Conservation (phyloP, 2,888 invertebrate species). For the Metellina segmentata region DNA sequence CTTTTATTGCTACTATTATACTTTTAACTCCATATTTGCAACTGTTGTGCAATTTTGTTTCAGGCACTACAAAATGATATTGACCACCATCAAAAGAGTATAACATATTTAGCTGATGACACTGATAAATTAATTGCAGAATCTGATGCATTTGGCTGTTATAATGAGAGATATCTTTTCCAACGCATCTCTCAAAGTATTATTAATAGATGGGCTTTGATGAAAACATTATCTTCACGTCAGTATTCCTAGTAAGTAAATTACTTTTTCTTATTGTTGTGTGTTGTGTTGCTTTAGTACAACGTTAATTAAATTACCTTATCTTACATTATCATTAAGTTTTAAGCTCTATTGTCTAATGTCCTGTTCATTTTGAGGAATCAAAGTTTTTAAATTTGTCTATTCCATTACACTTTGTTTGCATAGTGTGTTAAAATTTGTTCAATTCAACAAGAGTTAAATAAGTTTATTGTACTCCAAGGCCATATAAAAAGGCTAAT, state of each 20-base stretch:
- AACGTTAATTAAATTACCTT: too few relatives aligned
- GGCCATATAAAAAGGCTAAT: too few relatives aligned
- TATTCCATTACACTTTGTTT: too few relatives aligned
- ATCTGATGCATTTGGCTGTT: slow-evolving; percentile 18
- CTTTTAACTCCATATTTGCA: neutral
- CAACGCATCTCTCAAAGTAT: slow-evolving; percentile 37
- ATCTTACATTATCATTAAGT: too few relatives aligned
- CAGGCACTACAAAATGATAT: slow-evolving; percentile 35
- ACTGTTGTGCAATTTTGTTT: slow-evolving; percentile 9
- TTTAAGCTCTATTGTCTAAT: neutral
- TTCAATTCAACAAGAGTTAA: too few relatives aligned
- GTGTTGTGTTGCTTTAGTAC: too few relatives aligned
- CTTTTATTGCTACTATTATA: too few relatives aligned
- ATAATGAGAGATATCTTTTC: slow-evolving; percentile 6
- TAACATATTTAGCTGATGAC: neutral
- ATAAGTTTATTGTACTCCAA: too few relatives aligned
- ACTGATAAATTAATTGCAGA: slow-evolving; percentile 16
- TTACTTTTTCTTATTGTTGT: neutral
- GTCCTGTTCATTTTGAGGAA: neutral
- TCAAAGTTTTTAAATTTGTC: neutral
- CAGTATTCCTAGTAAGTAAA: slow-evolving; percentile 29
- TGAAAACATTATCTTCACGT: slow-evolving; percentile 7
- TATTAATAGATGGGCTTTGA: slow-evolving; percentile 12
- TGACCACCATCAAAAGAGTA: neutral
- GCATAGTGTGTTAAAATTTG: neutral